Conservation (phyloP, 37 sponge, comb jelly and placozoan genomes). For the Crambe crambe region DNA sequence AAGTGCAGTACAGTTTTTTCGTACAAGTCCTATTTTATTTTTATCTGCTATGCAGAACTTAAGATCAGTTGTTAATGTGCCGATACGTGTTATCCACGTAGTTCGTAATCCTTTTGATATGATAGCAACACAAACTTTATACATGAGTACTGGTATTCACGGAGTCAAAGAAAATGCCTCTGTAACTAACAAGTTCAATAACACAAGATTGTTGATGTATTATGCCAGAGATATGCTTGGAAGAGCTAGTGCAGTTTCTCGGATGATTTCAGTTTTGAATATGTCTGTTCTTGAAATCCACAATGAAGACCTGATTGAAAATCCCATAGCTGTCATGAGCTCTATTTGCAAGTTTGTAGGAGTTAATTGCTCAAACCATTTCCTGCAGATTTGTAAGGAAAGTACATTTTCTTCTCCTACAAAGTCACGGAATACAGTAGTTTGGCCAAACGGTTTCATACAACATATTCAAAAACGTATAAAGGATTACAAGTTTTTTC, state of each 20-base stretch:
- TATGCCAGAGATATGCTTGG: not conserved
- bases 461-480: not conserved
- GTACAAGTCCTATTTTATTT: not conserved
- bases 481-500: not conserved
- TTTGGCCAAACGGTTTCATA: not conserved
- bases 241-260: not conserved
- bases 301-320: not conserved
- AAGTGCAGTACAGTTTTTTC: not conserved
- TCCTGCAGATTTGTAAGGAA: not conserved
- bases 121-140: not conserved
- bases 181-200: not conserved
- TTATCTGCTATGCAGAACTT: not conserved
- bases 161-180: not conserved
- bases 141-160: not conserved
- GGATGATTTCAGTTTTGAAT: not conserved
- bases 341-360: not conserved
- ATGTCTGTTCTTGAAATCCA: not conserved
- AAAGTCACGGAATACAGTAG: not conserved
- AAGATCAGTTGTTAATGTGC: not conserved
- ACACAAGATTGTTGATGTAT: not conserved
- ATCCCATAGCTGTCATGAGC: not conserved
- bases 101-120: constrained; percentile 2
- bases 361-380: not conserved
- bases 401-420: not conserved
- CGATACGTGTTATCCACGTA: not conserved